Evolutionary conservation across 2,797 vertebrate genomes (phyloP).

Genomic region (Hapalemur alaotrensis): DNA sequence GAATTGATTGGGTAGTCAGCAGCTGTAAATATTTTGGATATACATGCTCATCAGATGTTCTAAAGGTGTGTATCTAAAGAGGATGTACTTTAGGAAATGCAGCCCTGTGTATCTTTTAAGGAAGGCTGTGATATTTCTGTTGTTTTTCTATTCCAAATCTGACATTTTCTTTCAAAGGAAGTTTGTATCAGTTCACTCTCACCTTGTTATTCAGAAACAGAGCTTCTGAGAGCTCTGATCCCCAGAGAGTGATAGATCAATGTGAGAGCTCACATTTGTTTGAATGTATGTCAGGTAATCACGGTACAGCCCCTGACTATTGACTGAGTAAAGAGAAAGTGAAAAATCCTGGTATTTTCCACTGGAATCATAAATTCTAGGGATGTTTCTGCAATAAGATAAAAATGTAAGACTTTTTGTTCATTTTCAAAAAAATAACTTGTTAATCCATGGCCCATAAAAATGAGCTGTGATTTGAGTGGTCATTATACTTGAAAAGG

Average conservation of each 20-base stretch:
- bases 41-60: neutral
- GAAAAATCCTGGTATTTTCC: constrained; percentile 58
- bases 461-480: neutral
- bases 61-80: neutral
- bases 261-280: constrained; percentile 64
- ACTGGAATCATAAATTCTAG: constrained; percentile 32
- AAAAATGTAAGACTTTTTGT: neutral
- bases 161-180: constrained; percentile 75
- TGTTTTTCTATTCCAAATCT: constrained; percentile 61
- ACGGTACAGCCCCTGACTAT: constrained; percentile 48
- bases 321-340: constrained; percentile 69
- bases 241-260: constrained; percentile 63
- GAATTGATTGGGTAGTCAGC: neutral
- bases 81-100: neutral
- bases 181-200: constrained; percentile 68
- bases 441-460: constrained; percentile 3
- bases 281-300: constrained; percentile 75
- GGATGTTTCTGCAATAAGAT: constrained; percentile 34
- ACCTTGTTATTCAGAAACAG: constrained; percentile 72
- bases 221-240: constrained; percentile 52
- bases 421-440: constrained; percentile 23
- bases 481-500: neutral
- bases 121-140: constrained; percentile 51
- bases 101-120: constrained; percentile 13
- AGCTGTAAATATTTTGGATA: neutral